Conservation (phyloP, 2,113 vertebrate species). For the Craseonycteris thonglongyai region DNA sequence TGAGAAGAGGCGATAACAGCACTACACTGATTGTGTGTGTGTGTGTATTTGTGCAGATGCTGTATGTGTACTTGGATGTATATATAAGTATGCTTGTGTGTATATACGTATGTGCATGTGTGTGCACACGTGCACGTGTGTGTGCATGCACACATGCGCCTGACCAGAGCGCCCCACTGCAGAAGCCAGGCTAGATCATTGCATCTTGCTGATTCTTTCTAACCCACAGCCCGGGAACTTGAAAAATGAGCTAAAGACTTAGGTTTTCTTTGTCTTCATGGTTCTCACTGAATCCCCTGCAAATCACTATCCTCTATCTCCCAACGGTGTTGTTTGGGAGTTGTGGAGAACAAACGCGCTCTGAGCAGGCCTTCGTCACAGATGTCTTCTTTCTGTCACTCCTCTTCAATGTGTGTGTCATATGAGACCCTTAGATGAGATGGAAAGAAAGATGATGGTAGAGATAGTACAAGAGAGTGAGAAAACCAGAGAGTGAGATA, state of each 20-base stretch:
- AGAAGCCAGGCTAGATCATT: too few relatives aligned
- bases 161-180: not conserved
- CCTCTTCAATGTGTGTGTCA: not conserved
- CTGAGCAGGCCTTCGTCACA: not conserved
- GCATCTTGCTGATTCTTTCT: not conserved
- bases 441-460: not conserved
- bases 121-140: accelerated
- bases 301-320: not conserved
- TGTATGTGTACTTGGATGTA: not conserved
- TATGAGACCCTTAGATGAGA: accelerated
- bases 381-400: not conserved
- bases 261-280: not conserved
- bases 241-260: not conserved
- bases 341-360: not conserved
- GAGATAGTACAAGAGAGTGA: accelerated
- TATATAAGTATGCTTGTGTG: not conserved
- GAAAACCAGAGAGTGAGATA: not conserved
- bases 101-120: not conserved
- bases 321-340: not conserved
- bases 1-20: not conserved
- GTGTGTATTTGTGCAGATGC: not conserved
- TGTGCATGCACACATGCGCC: accelerated
- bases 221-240: not conserved
- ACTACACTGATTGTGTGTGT: accelerated
- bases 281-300: not conserved